Percentiles rank a stretch among this genome's conserved stretches.
phyloP scores from a whole-genome alignment of 2,888 invertebrate genomes.

The Tiliacea citrago region DNA sequence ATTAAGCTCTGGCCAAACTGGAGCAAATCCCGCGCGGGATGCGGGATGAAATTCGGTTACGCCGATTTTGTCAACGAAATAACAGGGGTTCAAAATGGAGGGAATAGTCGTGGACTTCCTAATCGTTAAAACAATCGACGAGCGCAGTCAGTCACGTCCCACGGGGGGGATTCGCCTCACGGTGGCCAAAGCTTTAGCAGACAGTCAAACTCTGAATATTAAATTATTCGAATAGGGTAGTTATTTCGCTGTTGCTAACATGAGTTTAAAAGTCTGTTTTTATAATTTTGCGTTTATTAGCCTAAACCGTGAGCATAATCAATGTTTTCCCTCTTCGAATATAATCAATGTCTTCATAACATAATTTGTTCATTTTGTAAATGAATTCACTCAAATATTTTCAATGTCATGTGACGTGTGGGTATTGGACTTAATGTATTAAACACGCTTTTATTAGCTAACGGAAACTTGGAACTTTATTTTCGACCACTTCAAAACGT shows the following conservation, averaged over 20 bases:
- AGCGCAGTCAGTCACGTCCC: neutral
- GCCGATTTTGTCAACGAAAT: neutral
- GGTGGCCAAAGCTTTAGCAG: neutral
- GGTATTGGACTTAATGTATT: conserved; percentile 9
- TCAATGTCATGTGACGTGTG: neutral
- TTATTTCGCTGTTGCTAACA: neutral
- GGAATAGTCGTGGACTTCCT: neutral
- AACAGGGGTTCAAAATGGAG: neutral
- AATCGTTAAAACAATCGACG: neutral
- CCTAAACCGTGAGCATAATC: neutral
- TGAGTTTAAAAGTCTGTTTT: neutral
- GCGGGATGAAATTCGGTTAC: neutral
- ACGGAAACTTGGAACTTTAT: too few relatives aligned
- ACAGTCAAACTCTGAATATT: neutral
- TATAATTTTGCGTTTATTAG: too few relatives aligned
- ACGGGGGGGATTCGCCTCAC: neutral
- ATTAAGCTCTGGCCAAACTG: neutral
- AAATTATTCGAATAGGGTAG: neutral
- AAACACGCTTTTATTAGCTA: too few relatives aligned
- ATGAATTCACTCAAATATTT: conserved; percentile 20
- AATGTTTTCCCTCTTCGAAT: neutral
- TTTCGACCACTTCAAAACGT: too few relatives aligned
- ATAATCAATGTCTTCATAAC: neutral
- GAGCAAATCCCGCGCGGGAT: neutral
- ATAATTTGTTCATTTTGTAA: neutral